Percentiles rank a stretch among this genome's conserved stretches.
Conservation (phyloP, 1,140 invertebrate species). For the Lasioglossum baleicum region DNA sequence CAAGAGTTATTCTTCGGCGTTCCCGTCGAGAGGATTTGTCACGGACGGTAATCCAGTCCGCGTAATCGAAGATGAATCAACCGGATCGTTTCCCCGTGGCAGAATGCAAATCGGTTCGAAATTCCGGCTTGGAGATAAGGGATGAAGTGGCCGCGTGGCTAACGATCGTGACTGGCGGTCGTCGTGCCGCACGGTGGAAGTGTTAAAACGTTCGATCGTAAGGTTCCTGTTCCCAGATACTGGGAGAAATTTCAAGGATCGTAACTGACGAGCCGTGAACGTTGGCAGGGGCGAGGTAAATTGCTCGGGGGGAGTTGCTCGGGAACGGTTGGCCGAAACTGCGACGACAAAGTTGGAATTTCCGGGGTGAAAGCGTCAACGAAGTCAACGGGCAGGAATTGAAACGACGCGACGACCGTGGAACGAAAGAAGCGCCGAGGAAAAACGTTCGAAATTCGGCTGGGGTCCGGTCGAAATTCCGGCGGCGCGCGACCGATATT, state of each 20-base stretch:
- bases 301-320: constrained; percentile 17
- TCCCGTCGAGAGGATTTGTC: background rate
- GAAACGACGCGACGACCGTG: constrained; percentile 13
- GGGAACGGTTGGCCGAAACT: constrained; percentile 6
- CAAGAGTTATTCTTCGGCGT: too few relatives aligned
- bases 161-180: constrained; percentile 36
- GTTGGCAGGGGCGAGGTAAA: constrained; percentile 40
- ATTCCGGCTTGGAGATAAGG: constrained; percentile 35
- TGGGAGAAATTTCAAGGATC: constrained; percentile 48
- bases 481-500: constrained; percentile 40
- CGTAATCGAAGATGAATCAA: constrained; percentile 48
- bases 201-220: constrained; percentile 49
- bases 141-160: constrained; percentile 19
- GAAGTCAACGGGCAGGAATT: constrained; percentile 50
- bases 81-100: background rate
- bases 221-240: constrained; percentile 32
- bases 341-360: constrained; percentile 51
- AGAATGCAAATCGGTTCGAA: constrained; percentile 53
- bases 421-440: too few relatives aligned
- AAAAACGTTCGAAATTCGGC: background rate
- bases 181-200: constrained; percentile 24
- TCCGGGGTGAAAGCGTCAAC: constrained; percentile 42
- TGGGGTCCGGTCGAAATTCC: constrained; percentile 6
- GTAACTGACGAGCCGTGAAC: constrained; percentile 41
- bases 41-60: constrained; percentile 1